A percentile compares a stretch with the other conserved stretches of the same genome.
phyloP scores from a whole-genome alignment of 2,113 vertebrate genomes.

The Barnardius zonarius region DNA sequence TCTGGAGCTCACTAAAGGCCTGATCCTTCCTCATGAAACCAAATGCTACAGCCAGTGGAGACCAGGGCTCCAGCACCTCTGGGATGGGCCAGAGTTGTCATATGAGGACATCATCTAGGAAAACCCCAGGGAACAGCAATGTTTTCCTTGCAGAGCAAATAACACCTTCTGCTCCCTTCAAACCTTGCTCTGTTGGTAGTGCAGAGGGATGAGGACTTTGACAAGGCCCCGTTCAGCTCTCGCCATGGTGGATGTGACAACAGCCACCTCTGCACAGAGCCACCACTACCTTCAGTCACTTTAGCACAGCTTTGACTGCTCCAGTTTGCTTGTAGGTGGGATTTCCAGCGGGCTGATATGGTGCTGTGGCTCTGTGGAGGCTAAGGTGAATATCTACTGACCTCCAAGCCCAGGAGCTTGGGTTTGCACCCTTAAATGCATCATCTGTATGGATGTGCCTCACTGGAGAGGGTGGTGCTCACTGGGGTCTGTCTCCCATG shows the following conservation, averaged over 20 bases:
- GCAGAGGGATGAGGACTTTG: neutral
- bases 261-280: neutral
- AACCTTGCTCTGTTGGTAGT: neutral
- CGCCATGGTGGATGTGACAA: neutral
- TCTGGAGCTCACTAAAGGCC: neutral
- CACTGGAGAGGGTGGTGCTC: neutral
- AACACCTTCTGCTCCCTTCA: neutral
- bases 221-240: neutral
- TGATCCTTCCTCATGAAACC: neutral
- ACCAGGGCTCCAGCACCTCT: fast-evolving
- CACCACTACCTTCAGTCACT: neutral
- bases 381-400: fast-evolving
- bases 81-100: neutral
- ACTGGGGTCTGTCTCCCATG: fast-evolving
- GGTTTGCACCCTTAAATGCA: neutral
- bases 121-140: neutral
- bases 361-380: neutral
- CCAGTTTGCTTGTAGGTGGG: neutral
- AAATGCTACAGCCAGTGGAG: neutral
- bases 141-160: neutral
- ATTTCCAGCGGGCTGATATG: neutral
- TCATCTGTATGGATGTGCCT: neutral
- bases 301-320: neutral
- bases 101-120: neutral
- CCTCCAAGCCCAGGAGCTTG: too few species aligned